Conservation (phyloP, 2,888 invertebrate species). For the Gerosis bhagava region DNA sequence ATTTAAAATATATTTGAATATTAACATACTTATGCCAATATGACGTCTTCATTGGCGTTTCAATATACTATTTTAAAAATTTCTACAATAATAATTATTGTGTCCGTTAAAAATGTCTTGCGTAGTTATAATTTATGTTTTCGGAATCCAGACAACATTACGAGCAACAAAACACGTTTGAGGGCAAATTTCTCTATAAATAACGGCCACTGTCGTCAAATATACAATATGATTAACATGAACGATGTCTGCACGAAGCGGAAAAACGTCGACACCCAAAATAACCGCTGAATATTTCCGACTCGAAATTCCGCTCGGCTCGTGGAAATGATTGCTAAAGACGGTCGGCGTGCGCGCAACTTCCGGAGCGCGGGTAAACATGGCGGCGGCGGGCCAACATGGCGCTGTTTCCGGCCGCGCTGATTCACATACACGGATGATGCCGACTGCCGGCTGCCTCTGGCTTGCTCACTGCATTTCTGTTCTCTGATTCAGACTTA, state of each 20-base stretch:
- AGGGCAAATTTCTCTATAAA: conserved; percentile 65
- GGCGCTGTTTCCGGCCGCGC: conserved; percentile 77
- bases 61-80: too few species aligned
- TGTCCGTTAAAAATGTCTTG: too few species aligned
- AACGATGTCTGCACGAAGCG: conserved; percentile 71
- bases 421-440: conserved; percentile 77
- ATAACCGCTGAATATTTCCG: conserved; percentile 76
- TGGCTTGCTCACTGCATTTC: conserved; percentile 77
- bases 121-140: too few species aligned
- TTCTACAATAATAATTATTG: too few species aligned
- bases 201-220: conserved; percentile 62
- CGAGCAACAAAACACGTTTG: conserved; percentile 57
- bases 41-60: too few species aligned
- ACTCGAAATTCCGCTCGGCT: conserved; percentile 63
- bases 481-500: conserved; percentile 75
- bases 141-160: conserved; percentile 58
- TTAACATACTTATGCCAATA: too few species aligned
- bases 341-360: conserved; percentile 77
- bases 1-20: too few species aligned
- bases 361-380: conserved; percentile 79
- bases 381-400: conserved; percentile 75
- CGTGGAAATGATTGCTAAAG: conserved; percentile 75
- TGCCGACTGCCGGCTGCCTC: conserved; percentile 61
- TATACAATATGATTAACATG: conserved; percentile 71
- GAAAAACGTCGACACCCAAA: conserved; percentile 74